Evolutionary conservation across 2,113 vertebrate species (phyloP), one percentile per base, ranked within the genome.

Genomic region (Megalops atlanticus): DNA sequence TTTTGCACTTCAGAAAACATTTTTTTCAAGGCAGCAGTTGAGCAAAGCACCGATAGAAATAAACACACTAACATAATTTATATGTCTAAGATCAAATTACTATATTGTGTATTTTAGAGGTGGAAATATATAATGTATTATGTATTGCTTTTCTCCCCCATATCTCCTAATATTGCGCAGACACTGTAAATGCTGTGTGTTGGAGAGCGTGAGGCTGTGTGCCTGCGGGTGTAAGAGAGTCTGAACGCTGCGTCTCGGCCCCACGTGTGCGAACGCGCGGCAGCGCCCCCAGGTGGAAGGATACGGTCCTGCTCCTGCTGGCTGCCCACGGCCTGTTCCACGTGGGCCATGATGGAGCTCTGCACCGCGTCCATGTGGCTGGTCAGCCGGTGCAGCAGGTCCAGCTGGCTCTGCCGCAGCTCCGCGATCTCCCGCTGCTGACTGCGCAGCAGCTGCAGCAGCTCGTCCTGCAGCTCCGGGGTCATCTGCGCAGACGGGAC

Each of bases 221-320:
- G n/a, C n/a, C n/a, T n/a, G n/a, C n/a, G n/a, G n/a, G n/a, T n/a
- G 43, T 0, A 10, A 2, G 14, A n/a, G n/a, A n/a, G n/a, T n/a
- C n/a, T n/a, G n/a, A n/a, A n/a, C n/a, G 0, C 10, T 33, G 10
- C 45, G 3, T 0, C 21, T 58, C 0, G 76, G 1, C 7, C 36
- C 41, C 33, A 5, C 33, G 45, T 4, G 27, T 24, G 35, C 31
- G n/a, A 47, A 11, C 1, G 11, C 27, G 68, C 6, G 10, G 12
- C 3, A 15, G 14, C 45, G 64, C 78, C 52, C 43, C 81, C 58
- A 76, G 54, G 73, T 64, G 58, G 86, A 94, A 96, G 96, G 98
- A 99, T 99, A 99, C 98, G 96, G 73, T 98, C 96, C 58, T 99
- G 96, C 80, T 99, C 96, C 64, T 96, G 97, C 82, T 97, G 95